phyloP scores from a whole-genome alignment of 2,113 vertebrate species.

The Rhynchomys soricoides region DNA sequence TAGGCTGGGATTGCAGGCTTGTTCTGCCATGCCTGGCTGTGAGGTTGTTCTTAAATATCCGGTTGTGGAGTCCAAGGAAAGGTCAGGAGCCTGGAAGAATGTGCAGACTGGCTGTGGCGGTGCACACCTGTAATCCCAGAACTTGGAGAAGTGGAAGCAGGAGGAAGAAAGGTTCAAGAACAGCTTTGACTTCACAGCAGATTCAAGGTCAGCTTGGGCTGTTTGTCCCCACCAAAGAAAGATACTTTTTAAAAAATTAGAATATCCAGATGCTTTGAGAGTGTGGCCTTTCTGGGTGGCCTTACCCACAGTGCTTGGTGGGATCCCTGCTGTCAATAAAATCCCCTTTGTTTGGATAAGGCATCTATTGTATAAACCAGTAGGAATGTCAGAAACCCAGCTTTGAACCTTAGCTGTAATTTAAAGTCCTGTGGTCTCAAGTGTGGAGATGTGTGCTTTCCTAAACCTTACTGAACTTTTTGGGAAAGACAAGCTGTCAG shows the following conservation, averaged over 20 bases:
- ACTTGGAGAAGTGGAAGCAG: background rate
- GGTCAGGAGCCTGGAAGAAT: background rate
- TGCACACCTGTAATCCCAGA: background rate
- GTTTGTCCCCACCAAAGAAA: background rate
- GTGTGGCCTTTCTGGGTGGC: background rate
- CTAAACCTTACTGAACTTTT: background rate
- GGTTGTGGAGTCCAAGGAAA: background rate
- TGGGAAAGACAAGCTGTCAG: background rate
- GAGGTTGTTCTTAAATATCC: background rate
- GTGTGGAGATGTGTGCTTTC: background rate
- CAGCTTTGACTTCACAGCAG: background rate
- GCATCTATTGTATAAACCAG: background rate
- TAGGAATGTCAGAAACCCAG: background rate
- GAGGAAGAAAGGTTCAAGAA: background rate
- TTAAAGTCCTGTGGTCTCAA: background rate
- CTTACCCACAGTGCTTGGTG: background rate
- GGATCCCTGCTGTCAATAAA: background rate
- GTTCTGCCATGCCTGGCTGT: background rate
- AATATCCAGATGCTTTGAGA: background rate
- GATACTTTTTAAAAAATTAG: background rate
- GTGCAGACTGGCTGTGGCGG: background rate
- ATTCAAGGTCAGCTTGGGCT: background rate
- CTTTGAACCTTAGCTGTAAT: background rate
- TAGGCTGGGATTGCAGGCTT: background rate
- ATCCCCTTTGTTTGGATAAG: background rate